These are phyloP conservation scores for Dioctria rufipes DNA, from an alignment of 2,888 invertebrate species.

Conservation along the genomic window DNA sequence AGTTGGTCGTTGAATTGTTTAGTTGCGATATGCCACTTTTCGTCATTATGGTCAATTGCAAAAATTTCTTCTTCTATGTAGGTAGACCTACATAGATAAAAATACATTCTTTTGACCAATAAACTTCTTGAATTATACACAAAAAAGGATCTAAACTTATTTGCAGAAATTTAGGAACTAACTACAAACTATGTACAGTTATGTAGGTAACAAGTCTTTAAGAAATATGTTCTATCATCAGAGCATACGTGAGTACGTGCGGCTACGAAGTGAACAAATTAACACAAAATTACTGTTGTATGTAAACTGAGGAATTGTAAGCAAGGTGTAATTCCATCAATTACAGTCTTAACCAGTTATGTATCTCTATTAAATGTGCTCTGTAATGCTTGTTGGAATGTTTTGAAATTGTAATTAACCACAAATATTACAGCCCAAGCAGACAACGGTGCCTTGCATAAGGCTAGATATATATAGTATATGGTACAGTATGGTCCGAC, in stretches of 20 bases:
- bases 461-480: not conserved
- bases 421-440: conserved; percentile 26
- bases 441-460: not conserved
- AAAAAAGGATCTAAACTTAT: no score
- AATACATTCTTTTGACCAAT: no score
- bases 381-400: conserved; percentile 34
- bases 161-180: not conserved
- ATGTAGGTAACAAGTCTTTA: not conserved
- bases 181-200: not conserved
- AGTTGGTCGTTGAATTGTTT: no score
- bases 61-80: no score
- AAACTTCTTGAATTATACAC: no score
- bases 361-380: conserved; percentile 35
- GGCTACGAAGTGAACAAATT: conserved; percentile 4
- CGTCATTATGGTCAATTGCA: no score
- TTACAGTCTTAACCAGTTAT: conserved; percentile 21
- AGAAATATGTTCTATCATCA: not conserved
- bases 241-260: not conserved
- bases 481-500: not conserved
- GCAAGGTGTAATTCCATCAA: conserved; percentile 37
- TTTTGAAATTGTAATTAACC: conserved; percentile 43
- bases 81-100: no score
- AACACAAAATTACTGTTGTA: not conserved
- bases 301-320: not conserved
- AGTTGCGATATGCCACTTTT: no score